Evolutionary conservation across 2,888 invertebrate species (phyloP).

Genomic region (Carabus problematicus): DNA sequence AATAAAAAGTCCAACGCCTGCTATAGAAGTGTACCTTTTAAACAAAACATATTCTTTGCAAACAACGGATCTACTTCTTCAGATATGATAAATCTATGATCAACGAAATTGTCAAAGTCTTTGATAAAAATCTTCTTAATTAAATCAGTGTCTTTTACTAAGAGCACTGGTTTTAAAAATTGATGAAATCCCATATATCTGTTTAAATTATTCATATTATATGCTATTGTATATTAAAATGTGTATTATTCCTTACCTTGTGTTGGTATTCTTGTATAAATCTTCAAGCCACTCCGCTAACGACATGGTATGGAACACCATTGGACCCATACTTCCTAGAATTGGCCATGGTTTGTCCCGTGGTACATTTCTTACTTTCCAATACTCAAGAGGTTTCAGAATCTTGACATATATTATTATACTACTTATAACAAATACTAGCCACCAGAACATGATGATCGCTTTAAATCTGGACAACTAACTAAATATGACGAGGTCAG

Average conservation of each 20-base stretch:
- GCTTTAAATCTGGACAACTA: too few relatives aligned
- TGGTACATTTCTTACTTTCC: slow-evolving; percentile 32
- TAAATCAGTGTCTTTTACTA: slow-evolving; percentile 65
- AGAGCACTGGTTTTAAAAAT: slow-evolving; percentile 57
- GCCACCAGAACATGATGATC: slow-evolving; percentile 20
- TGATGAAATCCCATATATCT: slow-evolving; percentile 51
- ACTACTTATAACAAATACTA: slow-evolving; percentile 26
- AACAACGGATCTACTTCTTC: slow-evolving; percentile 61
- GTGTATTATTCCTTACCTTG: slow-evolving; percentile 9
- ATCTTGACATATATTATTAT: slow-evolving; percentile 41
- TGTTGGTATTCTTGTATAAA: slow-evolving; percentile 6
- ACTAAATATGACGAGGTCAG: too few relatives aligned
- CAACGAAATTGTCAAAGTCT: slow-evolving; percentile 68
- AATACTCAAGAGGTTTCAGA: slow-evolving; percentile 40
- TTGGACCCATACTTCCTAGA: slow-evolving; percentile 36
- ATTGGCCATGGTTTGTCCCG: slow-evolving; percentile 41
- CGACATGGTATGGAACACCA: slow-evolving; percentile 14
- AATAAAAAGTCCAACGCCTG: background rate
- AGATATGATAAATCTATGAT: slow-evolving; percentile 51
- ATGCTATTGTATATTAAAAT: background rate
- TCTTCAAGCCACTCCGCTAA: slow-evolving; percentile 19
- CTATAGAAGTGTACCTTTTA: slow-evolving; percentile 47
- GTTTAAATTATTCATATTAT: background rate
- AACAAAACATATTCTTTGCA: slow-evolving; percentile 55
- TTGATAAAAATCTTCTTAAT: slow-evolving; percentile 66